Evolutionary conservation across 2,888 invertebrate genomes (phyloP), one percentile per base, ranked within the genome.

Genomic region (Plagodis pulveraria): DNA sequence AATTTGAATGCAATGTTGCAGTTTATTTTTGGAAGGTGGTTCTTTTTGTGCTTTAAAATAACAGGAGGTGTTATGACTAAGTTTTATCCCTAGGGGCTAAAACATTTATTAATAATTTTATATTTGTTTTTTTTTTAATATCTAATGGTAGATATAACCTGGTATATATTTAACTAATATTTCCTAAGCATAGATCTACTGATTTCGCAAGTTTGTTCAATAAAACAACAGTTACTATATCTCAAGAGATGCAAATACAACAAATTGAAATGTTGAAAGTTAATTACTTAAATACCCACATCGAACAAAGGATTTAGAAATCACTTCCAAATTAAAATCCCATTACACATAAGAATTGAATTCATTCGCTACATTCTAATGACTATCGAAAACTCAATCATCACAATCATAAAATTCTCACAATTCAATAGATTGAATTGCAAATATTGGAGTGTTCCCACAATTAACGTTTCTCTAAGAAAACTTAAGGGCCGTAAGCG

Each of bases 401-500:
- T 72, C 71, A 72, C 65, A 72, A 74, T 69, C 73, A 74, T 78
- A 78, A 76, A 63, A 77, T 86, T 89, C 88, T 81, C 88, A 89
- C 86, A 87, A 85, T 83, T 75, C 64, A 64, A 80, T 74, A 72
- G 44, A 36, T 8, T 22, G 78, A 74, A 80, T 81, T 81, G 80
- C 79, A 81, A 75, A 83, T 83, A 82, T 80, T 80, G 67, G 70
- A 84, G 81, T 84, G 82, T 79, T 83, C 85, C 87, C 91, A 91
- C 91, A 91, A 89, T 89, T 86, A 83, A 80, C 72, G 70, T 70
- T 52, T 47, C 59, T 56, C 52, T 53, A 70, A 77, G 79, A 76
- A 80, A 77, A 74, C 66, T 65, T 67, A 71, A 69, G 76, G 74
- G 72, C 74, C 67, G 75, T 68, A 73, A 77, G 74, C 80, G 77